phyloP scores from a whole-genome alignment of 2,113 vertebrate species.

The Salvelinus fontinalis region DNA sequence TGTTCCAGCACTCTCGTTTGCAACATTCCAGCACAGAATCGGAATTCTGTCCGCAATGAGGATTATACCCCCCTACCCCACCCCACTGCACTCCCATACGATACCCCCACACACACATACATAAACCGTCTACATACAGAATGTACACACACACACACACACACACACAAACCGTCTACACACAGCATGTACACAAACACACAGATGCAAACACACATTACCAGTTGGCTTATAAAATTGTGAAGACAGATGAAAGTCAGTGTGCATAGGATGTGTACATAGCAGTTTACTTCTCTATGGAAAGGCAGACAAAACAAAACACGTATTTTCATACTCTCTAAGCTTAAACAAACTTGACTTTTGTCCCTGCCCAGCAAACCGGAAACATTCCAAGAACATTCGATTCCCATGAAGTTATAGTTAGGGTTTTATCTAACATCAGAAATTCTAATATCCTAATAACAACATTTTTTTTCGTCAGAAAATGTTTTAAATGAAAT shows the following conservation, averaged over 20 bases:
- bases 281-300: not conserved
- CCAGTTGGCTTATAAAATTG: no score
- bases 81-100: not conserved
- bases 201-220: no score
- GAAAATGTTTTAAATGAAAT: no score
- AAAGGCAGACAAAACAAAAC: not conserved
- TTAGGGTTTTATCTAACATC: no score
- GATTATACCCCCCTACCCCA: slow-evolving; percentile 4
- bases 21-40: slow-evolving; percentile 19
- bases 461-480: no score
- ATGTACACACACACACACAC: not conserved
- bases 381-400: no score
- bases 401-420: no score
- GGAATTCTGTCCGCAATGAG: slow-evolving; percentile 18
- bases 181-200: no score
- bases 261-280: not conserved
- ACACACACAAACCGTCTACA: not conserved
- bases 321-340: slow-evolving; percentile 14
- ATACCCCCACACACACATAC: not conserved
- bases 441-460: no score
- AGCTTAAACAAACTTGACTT: slow-evolving; percentile 12
- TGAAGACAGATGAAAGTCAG: no score
- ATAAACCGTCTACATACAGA: not conserved
- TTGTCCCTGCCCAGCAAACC: not conserved
- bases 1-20: slow-evolving; percentile 18